A percentile compares a stretch with the other conserved stretches of the same genome.
Evolutionary conservation across 2,797 vertebrate genomes (phyloP).

Genomic region (Halcyon leucocephala): DNA sequence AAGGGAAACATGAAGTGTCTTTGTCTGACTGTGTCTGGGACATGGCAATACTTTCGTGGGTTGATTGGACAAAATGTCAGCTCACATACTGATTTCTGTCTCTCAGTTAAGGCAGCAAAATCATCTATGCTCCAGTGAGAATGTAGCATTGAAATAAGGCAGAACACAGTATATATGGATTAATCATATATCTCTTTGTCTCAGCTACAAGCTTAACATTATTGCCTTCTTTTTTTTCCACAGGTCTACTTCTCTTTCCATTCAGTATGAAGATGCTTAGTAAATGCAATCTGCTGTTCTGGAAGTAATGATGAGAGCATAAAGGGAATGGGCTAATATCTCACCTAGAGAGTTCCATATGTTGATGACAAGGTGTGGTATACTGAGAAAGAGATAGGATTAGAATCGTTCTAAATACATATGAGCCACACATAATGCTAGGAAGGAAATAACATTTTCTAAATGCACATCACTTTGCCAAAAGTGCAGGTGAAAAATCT

Average conservation of each 20-base stretch:
- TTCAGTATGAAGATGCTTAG: conserved; percentile 5
- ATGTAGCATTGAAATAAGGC: not conserved
- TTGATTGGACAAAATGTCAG: conserved; percentile 6
- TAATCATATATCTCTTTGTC: not conserved
- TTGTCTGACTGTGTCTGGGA: not conserved
- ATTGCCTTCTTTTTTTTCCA: not conserved
- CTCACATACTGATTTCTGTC: conserved; percentile 1
- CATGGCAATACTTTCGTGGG: not conserved
- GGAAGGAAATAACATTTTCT: conserved; percentile 60
- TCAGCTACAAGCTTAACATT: conserved; percentile 19
- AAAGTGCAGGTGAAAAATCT: conserved; percentile 58
- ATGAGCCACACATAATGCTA: not conserved
- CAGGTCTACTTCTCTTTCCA: not conserved
- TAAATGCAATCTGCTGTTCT: conserved; percentile 46
- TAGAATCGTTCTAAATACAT: conserved; percentile 61
- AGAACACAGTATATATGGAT: not conserved
- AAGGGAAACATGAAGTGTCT: not conserved
- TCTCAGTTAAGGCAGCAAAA: not conserved
- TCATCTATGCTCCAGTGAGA: not conserved
- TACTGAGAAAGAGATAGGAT: conserved; percentile 46
- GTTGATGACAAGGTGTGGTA: conserved; percentile 53
- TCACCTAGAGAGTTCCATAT: conserved; percentile 62
- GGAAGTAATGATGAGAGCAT: conserved; percentile 17
- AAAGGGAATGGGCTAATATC: conserved; percentile 63
- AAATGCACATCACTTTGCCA: not conserved